Conservation (phyloP, 1,140 invertebrate genomes). For the Trichonephila clavata region DNA sequence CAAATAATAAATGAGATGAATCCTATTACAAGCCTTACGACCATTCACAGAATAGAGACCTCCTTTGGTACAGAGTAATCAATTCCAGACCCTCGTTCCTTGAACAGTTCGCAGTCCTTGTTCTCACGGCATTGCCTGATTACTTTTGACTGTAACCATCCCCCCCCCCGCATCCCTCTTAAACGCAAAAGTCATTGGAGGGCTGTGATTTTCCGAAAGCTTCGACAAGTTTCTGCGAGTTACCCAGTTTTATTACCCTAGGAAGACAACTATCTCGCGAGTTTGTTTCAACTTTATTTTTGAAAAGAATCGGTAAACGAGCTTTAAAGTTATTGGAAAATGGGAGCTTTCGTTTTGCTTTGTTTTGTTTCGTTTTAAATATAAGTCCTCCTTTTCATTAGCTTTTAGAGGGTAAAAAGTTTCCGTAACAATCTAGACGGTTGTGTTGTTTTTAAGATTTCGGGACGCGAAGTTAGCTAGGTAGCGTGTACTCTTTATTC, state of each 20-base stretch:
- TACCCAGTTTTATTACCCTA: conserved; percentile 40
- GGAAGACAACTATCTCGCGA: neutral
- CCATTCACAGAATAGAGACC: conserved; percentile 54
- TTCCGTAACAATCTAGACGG: too few species aligned
- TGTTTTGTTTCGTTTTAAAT: neutral
- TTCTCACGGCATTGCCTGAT: conserved; percentile 59
- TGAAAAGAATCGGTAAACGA: neutral
- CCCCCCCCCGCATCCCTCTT: neutral
- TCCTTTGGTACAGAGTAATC: conserved; percentile 52
- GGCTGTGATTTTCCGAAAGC: conserved; percentile 24
- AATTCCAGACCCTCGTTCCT: conserved; percentile 58
- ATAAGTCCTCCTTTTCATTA: neutral
- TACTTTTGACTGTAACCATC: conserved; percentile 13
- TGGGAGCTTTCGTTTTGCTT: neutral
- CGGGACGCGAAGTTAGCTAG: too few species aligned
- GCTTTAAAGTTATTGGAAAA: conserved; percentile 28
- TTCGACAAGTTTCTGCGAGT: conserved; percentile 48
- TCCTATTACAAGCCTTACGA: conserved; percentile 38
- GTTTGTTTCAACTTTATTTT: conserved; percentile 42
- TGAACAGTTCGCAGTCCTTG: conserved; percentile 39
- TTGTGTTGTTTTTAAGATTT: too few species aligned
- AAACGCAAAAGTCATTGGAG: conserved; percentile 55
- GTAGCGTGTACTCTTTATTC: too few species aligned
- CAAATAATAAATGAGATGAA: conserved; percentile 56
- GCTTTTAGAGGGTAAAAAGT: too few species aligned